A percentile compares a stretch with the other conserved stretches of the same genome.
Evolutionary conservation across 2,888 invertebrate genomes (phyloP).

Genomic region (Heliconius sara): DNA sequence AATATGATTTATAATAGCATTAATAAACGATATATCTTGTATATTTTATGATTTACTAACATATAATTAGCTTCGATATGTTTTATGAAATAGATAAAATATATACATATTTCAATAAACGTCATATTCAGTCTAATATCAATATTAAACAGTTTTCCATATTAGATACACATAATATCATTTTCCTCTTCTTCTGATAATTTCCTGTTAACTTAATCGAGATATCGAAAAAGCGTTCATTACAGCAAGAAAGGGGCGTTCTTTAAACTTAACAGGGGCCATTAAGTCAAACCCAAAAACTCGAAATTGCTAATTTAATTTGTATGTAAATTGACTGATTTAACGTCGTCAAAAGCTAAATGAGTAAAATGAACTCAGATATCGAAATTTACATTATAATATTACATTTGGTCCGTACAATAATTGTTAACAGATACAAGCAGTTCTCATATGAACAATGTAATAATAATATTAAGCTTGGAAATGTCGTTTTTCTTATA

Average conservation of each 20-base stretch:
- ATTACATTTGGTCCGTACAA: slow-evolving; percentile 5
- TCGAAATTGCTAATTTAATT: background rate
- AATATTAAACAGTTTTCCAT: background rate
- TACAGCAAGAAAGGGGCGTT: background rate
- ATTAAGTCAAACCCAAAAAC: background rate
- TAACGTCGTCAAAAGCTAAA: slow-evolving; percentile 1
- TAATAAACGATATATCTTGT: background rate
- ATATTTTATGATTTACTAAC: background rate
- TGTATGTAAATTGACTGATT: slow-evolving; percentile 13
- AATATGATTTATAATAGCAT: slow-evolving; percentile 12
- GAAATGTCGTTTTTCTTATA: slow-evolving; percentile 6
- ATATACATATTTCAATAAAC: slow-evolving; percentile 1
- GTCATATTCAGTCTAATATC: background rate
- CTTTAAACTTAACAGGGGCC: background rate
- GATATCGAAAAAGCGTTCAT: background rate
- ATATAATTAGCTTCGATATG: background rate
- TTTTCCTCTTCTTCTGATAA: background rate
- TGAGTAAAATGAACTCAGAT: background rate
- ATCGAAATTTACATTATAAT: background rate
- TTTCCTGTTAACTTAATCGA: background rate
- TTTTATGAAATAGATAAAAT: background rate
- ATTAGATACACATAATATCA: background rate
- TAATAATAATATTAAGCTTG: slow-evolving; percentile 7
- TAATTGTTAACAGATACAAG: background rate
- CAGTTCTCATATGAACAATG: no score